Percentiles rank a stretch among this genome's conserved stretches.
phyloP scores from a whole-genome alignment of 2,888 invertebrate species.

The Melolontha melolontha region DNA sequence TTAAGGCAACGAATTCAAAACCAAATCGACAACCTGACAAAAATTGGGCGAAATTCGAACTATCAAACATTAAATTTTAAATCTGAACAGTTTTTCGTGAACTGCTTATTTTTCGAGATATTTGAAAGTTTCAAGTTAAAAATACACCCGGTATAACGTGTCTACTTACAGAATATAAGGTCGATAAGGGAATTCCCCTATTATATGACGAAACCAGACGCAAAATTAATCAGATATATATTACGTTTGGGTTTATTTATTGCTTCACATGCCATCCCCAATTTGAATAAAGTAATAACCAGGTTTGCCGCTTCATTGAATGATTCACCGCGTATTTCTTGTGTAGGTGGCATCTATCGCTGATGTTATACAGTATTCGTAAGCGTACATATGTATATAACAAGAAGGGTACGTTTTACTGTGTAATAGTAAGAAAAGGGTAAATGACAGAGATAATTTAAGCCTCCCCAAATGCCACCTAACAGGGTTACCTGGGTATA shows the following conservation, averaged over 20 bases:
- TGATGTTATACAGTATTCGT: not conserved
- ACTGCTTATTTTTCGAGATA: no score
- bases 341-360: constrained; percentile 7
- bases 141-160: no score
- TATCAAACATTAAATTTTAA: no score
- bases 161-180: no score
- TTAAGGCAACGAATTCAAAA: no score
- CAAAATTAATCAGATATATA: not conserved
- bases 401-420: not conserved
- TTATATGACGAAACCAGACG: not conserved
- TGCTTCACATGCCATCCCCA: constrained; percentile 1
- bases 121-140: no score
- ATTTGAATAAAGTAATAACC: constrained; percentile 21
- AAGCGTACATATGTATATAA: not conserved
- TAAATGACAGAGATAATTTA: no score
- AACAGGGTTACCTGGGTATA: no score
- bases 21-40: no score
- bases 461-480: no score
- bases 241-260: constrained; percentile 6
- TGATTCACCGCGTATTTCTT: constrained; percentile 26
- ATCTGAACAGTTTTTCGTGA: no score
- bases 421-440: not conserved
- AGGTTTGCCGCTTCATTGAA: constrained; percentile 21
- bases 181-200: not conserved
- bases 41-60: no score